Evolutionary conservation across 2,113 vertebrate species (phyloP).

Genomic region (Vimba vimba): DNA sequence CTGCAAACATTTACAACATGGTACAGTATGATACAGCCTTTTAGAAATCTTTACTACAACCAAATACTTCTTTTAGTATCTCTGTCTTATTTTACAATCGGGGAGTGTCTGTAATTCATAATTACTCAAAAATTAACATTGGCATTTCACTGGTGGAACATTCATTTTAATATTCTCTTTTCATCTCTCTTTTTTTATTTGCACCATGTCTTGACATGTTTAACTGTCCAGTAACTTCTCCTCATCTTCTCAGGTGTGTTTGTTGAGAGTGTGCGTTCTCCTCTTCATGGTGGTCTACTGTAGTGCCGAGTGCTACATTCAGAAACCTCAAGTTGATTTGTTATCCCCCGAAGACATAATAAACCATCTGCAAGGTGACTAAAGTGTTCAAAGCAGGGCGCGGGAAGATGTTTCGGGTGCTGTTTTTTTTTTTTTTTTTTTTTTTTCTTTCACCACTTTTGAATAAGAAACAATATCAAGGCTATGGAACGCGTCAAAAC

Average conservation of each 20-base stretch:
- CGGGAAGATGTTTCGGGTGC: too few relatives aligned
- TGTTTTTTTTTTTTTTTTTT: rapidly evolving
- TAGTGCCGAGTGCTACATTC: conserved; percentile 9
- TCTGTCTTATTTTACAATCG: neutral
- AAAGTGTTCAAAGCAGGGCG: neutral
- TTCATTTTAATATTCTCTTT: neutral
- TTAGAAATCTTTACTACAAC: neutral
- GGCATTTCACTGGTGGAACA: neutral
- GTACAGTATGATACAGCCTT: neutral
- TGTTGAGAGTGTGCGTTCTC: neutral
- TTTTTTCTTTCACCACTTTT: too few relatives aligned
- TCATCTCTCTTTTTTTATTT: neutral
- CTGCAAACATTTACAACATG: neutral
- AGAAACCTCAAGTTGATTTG: conserved; percentile 1
- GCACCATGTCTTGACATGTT: neutral
- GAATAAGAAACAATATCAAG: too few relatives aligned
- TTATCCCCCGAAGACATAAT: neutral
- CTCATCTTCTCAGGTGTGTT: neutral
- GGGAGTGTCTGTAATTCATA: neutral
- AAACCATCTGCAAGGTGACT: neutral
- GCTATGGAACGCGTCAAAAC: too few relatives aligned
- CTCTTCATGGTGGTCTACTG: conserved; percentile 3
- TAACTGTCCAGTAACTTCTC: neutral
- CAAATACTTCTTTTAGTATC: neutral
- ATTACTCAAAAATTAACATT: neutral